Percentiles rank a stretch among this genome's conserved stretches.
Conservation (phyloP, 2,888 invertebrate species). For the Rutpela maculata region DNA sequence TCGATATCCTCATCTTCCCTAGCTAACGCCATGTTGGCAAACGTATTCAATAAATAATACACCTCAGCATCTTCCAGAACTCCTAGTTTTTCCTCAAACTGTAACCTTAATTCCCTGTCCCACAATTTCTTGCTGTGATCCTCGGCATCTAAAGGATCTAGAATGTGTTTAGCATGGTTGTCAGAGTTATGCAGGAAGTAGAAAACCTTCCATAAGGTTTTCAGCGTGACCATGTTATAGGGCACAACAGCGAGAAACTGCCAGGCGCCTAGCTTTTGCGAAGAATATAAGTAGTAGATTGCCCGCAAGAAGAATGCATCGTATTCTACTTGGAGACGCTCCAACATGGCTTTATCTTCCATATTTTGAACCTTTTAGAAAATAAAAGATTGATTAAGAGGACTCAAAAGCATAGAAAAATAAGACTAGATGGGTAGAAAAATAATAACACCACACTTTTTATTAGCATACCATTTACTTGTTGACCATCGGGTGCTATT, state of each 20-base stretch:
- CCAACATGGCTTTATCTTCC: constrained; percentile 74
- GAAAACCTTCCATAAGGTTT: constrained; percentile 81
- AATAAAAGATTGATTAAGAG: too few species aligned
- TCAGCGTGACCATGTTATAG: constrained; percentile 77
- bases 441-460: too few species aligned
- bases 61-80: constrained; percentile 83
- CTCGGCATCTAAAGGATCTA: constrained; percentile 63
- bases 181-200: constrained; percentile 79
- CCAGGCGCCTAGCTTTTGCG: constrained; percentile 85
- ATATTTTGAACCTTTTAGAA: constrained; percentile 65
- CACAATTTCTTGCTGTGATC: constrained; percentile 75
- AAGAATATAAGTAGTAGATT: constrained; percentile 82
- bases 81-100: constrained; percentile 81
- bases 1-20: constrained; percentile 78
- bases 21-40: constrained; percentile 87
- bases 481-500: too few species aligned
- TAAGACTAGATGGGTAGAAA: too few species aligned
- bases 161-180: constrained; percentile 68
- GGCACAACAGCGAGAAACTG: constrained; percentile 88
- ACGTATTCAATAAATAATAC: constrained; percentile 85
- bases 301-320: constrained; percentile 84
- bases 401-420: too few species aligned
- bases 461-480: too few species aligned
- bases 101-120: constrained; percentile 73
- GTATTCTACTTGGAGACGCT: constrained; percentile 82